Evolutionary conservation across 2,888 invertebrate genomes (phyloP).

Genomic region (Andrena chrysosceles): DNA sequence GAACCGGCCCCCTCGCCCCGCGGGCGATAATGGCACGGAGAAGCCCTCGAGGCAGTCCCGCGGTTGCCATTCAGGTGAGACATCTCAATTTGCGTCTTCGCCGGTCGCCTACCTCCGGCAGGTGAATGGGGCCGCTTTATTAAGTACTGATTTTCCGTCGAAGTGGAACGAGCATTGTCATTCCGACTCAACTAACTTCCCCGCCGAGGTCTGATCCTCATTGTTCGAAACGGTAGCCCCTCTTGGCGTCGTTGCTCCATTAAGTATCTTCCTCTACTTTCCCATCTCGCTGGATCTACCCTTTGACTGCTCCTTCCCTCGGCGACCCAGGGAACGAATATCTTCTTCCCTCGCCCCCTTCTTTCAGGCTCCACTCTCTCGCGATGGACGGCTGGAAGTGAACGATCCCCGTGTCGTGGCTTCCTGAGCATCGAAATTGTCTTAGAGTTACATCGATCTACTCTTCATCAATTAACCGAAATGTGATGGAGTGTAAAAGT

Average conservation of each 20-base stretch:
- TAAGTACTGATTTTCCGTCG: slow-evolving; percentile 44
- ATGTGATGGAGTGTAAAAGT: no score
- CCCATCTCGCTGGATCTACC: slow-evolving; percentile 4
- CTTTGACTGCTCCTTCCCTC: no score
- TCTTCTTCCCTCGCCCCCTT: no score
- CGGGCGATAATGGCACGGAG: slow-evolving; percentile 31
- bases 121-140: slow-evolving; percentile 53
- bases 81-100: slow-evolving; percentile 51
- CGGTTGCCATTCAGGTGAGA: slow-evolving; percentile 42
- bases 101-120: slow-evolving; percentile 22
- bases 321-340: no score
- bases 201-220: slow-evolving; percentile 36
- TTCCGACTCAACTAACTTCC: slow-evolving; percentile 44
- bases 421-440: no score
- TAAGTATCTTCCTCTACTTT: slow-evolving; percentile 12
- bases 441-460: no score
- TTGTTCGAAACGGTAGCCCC: slow-evolving; percentile 37
- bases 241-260: background rate
- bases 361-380: no score
- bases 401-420: no score
- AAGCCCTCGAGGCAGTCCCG: slow-evolving; percentile 7
- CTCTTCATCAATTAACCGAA: no score
- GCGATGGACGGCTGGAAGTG: no score
- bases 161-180: slow-evolving; percentile 49
- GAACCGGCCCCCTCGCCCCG: background rate